Percentiles rank a stretch among this genome's conserved stretches.
These are phyloP conservation scores for Eudyptes chrysolophus DNA, from an alignment of 2,113 vertebrate species.

Conservation along the genomic window DNA sequence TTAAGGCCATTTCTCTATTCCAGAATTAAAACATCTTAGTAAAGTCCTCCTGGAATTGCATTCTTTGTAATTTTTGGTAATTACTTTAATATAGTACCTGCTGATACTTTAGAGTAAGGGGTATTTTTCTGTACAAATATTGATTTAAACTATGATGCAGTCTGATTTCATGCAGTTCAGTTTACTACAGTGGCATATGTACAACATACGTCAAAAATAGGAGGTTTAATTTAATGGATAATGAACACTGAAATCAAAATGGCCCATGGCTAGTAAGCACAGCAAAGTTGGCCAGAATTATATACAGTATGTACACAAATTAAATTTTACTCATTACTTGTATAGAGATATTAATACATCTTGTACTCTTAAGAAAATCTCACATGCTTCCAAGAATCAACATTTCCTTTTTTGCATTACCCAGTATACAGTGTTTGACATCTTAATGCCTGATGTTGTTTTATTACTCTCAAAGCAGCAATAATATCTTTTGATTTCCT, in stretches of 20 bases:
- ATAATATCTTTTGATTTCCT: neutral
- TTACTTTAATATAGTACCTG: neutral
- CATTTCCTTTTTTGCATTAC: neutral
- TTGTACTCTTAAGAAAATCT: neutral
- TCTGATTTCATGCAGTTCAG: neutral
- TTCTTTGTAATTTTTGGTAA: neutral
- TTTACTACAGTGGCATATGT: too few species aligned
- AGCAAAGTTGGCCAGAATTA: neutral
- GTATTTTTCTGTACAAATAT: neutral
- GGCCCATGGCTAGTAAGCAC: neutral
- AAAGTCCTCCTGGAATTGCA: neutral
- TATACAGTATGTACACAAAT: neutral
- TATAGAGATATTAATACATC: neutral
- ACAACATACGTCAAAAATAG: neutral
- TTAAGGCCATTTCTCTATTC: neutral
- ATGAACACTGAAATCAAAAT: neutral
- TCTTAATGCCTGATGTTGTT: neutral
- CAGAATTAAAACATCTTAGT: neutral
- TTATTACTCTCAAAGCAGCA: neutral
- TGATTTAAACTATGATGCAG: neutral
- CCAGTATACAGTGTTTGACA: neutral
- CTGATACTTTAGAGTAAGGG: neutral
- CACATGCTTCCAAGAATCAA: neutral
- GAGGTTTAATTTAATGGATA: neutral
- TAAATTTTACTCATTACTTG: neutral